phyloP scores from a whole-genome alignment of 2,113 vertebrate species.

The Odontophorus gujanensis region DNA sequence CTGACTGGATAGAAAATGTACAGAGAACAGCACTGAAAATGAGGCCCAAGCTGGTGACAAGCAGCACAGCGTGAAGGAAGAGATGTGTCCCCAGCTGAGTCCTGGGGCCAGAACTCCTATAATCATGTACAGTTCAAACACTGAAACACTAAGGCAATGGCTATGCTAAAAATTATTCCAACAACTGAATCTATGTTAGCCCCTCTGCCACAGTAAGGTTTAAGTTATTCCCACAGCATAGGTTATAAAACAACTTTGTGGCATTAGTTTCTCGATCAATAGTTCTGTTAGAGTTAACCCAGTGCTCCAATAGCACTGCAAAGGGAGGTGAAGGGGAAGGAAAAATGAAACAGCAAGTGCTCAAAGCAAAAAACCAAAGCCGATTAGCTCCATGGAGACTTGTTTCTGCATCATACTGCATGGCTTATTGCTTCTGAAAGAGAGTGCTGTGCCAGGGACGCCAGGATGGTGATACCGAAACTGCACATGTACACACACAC shows the following conservation, averaged over 20 bases:
- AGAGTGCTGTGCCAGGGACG: not conserved
- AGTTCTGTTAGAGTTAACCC: conserved; percentile 26
- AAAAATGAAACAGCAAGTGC: not conserved
- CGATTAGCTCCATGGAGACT: conserved; percentile 69
- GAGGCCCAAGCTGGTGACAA: not conserved
- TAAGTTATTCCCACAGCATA: not conserved
- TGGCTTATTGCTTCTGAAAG: conserved; percentile 49
- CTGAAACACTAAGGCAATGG: not conserved
- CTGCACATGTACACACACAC: not conserved
- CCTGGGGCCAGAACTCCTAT: not conserved
- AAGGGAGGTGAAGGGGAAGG: not conserved
- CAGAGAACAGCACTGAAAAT: not conserved
- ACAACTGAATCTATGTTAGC: not conserved
- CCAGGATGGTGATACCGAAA: conserved; percentile 28
- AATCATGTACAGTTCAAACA: not conserved
- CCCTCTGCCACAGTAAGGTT: not conserved
- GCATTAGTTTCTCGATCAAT: conserved; percentile 42
- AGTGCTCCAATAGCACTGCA: not conserved
- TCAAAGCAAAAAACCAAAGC: conserved; percentile 43
- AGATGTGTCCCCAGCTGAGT: not conserved
- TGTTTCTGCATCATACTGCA: conserved; percentile 50
- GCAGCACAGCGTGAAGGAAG: not conserved
- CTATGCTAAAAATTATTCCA: not conserved
- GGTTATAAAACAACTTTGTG: not conserved
- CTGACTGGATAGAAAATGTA: not conserved